Base-by-base conservation (phyloP, 2,888 invertebrate species). In the Aspidiotus rigidus region DNA sequence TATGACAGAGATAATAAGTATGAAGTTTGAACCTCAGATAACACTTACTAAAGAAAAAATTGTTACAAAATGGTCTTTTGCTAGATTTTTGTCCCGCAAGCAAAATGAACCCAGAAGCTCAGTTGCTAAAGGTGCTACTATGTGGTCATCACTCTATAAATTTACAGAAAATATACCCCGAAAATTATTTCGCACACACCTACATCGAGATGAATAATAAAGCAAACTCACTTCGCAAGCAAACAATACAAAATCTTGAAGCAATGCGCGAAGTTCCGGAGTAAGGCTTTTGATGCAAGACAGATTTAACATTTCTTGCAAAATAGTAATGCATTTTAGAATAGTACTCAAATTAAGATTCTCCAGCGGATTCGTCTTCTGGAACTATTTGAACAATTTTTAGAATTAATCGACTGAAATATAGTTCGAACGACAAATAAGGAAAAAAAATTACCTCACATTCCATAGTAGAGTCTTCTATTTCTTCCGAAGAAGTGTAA, bases 51-150 rank as follows among this genome's bases (percentile, higher is more conserved):
- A 60, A 40, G 60, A 49, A 28, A 67, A 67, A 59, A 67, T 49
- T 11, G 53, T 59, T 10, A 44, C 28, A 11, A 67, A 67, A 60
- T 67, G 40, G 15, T 67, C 67, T 49, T 60, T 59, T 9, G 67
- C 59, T 16, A 67, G n/a, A 10, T 28, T 9, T 16, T 57, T 28
- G 39, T 67, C 67, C 53, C 67, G 17, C 1, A 67, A 49, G 15
- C 67, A 67, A 60, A 57, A 67, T 39, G 67, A 67, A 2, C 67
- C 67, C 16, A 67, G 49, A 67, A 67, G 44, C 53, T 67, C 60
- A 13, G 60, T 67, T 11, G 67, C 67, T 15, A 67, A 49, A 9
- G 67, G 67, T n/a, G 67, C 60, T 11, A 67, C 40, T 7, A 28
- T 53, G 49, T 44, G 44, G 57, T 60, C 39, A n/a, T n/a, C 17